Conservation (phyloP, 2,797 vertebrate species). For the Myripristis jacobus region DNA sequence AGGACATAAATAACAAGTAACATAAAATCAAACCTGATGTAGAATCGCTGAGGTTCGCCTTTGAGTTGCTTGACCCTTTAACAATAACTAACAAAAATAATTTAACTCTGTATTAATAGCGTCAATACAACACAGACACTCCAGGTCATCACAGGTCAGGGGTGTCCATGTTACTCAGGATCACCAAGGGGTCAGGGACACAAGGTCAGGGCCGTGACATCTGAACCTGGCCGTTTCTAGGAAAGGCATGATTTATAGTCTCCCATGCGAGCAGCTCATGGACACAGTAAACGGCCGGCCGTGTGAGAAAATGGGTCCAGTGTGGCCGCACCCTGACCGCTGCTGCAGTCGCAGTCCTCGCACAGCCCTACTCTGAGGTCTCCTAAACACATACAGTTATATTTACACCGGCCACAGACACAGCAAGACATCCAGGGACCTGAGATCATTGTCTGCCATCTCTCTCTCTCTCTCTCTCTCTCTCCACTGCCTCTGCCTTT, state of each 20-base stretch:
- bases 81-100: too few relatives aligned
- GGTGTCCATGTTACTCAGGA: constrained; percentile 1
- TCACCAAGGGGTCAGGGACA: constrained; percentile 32
- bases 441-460: constrained; percentile 37
- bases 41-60: neutral
- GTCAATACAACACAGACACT: too few relatives aligned
- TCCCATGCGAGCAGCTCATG: constrained; percentile 18
- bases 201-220: constrained; percentile 32
- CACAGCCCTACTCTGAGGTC: constrained; percentile 55
- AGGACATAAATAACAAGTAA: neutral
- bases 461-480: constrained; percentile 3
- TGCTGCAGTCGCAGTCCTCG: constrained; percentile 62
- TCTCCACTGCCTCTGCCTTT: neutral
- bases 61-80: constrained; percentile 14
- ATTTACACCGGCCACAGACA: constrained; percentile 71
- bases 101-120: too few relatives aligned
- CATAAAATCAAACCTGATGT: neutral
- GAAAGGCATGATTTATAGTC: constrained; percentile 45
- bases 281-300: constrained; percentile 32
- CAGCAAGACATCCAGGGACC: constrained; percentile 56
- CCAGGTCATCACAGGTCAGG: constrained; percentile 17
- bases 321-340: constrained; percentile 65
- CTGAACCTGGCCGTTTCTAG: constrained; percentile 40
- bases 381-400: constrained; percentile 70
- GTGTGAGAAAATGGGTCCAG: constrained; percentile 56